Evolutionary conservation across 2,113 vertebrate species (phyloP).

Genomic region (Thalassoma bifasciatum): DNA sequence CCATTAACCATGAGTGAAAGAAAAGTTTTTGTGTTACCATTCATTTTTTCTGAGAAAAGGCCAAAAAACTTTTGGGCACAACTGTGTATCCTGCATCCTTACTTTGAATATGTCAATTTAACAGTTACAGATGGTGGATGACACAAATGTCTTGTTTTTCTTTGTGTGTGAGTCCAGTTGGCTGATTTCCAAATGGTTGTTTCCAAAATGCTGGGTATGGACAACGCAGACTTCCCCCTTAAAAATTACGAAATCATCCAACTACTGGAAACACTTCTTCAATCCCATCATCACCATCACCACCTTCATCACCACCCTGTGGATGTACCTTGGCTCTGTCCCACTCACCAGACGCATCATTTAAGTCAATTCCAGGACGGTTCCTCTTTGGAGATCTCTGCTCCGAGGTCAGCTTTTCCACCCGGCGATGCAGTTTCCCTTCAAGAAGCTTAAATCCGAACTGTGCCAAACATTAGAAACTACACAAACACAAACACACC

Average conservation of each 20-base stretch:
- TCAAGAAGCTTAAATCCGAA: slow-evolving; percentile 20
- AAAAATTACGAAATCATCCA: slow-evolving; percentile 91
- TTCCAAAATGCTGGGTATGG: slow-evolving; percentile 85
- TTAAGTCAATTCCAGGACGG: slow-evolving; percentile 10
- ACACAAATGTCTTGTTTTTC: not conserved
- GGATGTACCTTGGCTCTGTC: slow-evolving; percentile 44
- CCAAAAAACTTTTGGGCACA: too few relatives aligned
- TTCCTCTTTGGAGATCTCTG: slow-evolving; percentile 21
- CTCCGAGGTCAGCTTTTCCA: slow-evolving; percentile 25
- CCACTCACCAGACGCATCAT: slow-evolving; percentile 52
- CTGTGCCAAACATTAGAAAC: not conserved
- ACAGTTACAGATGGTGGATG: not conserved
- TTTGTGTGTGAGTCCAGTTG: slow-evolving; percentile 76
- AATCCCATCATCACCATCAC: slow-evolving; percentile 82
- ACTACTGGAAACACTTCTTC: slow-evolving; percentile 85
- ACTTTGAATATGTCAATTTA: too few relatives aligned
- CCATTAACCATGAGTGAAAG: too few relatives aligned
- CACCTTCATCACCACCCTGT: slow-evolving; percentile 44
- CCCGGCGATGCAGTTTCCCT: not conserved
- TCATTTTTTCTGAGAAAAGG: too few relatives aligned
- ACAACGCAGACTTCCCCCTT: slow-evolving; percentile 73
- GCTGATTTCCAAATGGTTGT: slow-evolving; percentile 87
- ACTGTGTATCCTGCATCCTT: too few relatives aligned
- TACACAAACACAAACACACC: too few relatives aligned
- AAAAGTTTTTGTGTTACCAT: too few relatives aligned